Percentiles rank a stretch among this genome's conserved stretches.
phyloP scores from a whole-genome alignment of 1,140 invertebrate genomes.

The Popillia japonica region DNA sequence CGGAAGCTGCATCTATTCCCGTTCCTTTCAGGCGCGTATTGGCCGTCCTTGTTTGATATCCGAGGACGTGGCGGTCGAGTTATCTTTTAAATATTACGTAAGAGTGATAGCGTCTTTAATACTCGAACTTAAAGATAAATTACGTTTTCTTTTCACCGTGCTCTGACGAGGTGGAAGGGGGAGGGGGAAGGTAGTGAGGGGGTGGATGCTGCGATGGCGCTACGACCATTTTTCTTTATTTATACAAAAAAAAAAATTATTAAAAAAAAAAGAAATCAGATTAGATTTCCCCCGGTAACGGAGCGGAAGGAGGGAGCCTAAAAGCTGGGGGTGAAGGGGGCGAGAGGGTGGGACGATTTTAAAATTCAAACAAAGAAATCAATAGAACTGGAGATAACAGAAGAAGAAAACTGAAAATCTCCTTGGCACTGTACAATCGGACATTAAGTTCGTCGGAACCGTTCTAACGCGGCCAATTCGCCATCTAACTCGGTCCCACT shows the following conservation, averaged over 20 bases:
- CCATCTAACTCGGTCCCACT: conserved; percentile 35
- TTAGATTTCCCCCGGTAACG: no score
- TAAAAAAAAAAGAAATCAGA: no score
- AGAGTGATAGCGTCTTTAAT: conserved; percentile 57
- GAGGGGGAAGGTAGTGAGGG: background rate
- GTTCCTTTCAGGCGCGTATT: background rate
- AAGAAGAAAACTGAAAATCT: conserved; percentile 41
- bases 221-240: no score
- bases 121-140: conserved; percentile 57
- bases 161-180: background rate
- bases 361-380: conserved; percentile 42
- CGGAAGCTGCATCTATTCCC: no score
- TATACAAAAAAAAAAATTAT: no score
- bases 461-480: no score
- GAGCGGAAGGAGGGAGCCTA: no score
- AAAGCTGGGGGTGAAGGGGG: no score
- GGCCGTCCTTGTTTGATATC: conserved; percentile 37
- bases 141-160: conserved; percentile 50
- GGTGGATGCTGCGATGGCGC: background rate
- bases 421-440: conserved; percentile 40
- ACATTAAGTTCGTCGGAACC: no score
- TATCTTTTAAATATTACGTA: conserved; percentile 54
- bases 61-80: conserved; percentile 36
- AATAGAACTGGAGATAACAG: conserved; percentile 41
- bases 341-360: conserved; percentile 25